Percentiles rank a stretch among this genome's conserved stretches.
These are phyloP conservation scores for Luperina nickerlii DNA, from an alignment of 2,888 invertebrate genomes.

Conservation along the genomic window DNA sequence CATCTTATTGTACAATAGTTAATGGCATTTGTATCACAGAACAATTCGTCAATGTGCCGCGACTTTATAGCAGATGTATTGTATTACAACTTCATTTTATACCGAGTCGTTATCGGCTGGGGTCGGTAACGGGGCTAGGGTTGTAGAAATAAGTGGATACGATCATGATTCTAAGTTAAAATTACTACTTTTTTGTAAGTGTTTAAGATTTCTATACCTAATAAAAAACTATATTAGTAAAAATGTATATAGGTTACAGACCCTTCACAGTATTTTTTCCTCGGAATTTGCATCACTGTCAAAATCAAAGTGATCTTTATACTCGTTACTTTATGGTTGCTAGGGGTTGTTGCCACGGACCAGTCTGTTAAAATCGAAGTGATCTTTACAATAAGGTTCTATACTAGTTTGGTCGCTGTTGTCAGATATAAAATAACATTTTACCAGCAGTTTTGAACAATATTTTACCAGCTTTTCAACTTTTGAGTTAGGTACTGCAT, in stretches of 20 bases:
- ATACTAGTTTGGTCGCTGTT: neutral
- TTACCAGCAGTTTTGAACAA: neutral
- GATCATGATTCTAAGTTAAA: conserved; percentile 7
- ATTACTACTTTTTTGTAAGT: neutral
- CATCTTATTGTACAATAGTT: conserved; percentile 81
- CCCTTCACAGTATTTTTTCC: neutral
- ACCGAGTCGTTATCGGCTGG: conserved; percentile 82
- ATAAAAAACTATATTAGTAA: too few species aligned
- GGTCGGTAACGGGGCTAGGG: conserved; percentile 66
- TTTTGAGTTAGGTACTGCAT: neutral
- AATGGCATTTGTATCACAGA: conserved; percentile 76
- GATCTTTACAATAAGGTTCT: too few species aligned
- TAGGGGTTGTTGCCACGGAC: too few species aligned
- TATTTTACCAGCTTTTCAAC: neutral
- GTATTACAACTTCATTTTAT: conserved; percentile 88
- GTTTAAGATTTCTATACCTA: neutral
- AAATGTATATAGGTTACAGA: neutral
- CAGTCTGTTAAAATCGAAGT: too few species aligned
- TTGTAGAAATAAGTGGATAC: conserved; percentile 69
- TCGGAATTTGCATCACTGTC: neutral
- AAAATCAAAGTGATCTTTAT: too few species aligned
- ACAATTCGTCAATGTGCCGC: conserved; percentile 87
- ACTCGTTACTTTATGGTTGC: too few species aligned
- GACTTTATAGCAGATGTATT: conserved; percentile 88
- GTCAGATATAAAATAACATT: too few species aligned